A percentile compares a stretch with the other conserved stretches of the same genome.
phyloP scores from a whole-genome alignment of 2,113 vertebrate species.

The Myotis yumanensis region DNA sequence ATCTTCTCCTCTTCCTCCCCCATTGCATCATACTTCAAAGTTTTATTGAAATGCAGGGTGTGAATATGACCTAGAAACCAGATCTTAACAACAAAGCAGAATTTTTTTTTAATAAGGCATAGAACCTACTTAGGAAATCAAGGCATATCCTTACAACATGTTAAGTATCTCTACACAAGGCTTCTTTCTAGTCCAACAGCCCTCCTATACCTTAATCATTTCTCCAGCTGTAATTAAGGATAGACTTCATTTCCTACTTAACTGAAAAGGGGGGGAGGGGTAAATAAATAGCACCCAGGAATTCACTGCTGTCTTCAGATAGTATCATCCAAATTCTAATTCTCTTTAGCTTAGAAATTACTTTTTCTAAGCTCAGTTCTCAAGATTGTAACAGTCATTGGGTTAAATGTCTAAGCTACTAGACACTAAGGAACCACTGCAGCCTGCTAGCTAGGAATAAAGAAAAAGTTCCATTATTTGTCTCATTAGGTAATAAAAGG shows the following conservation, averaged over 20 bases:
- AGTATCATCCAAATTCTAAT: background rate
- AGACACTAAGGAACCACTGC: background rate
- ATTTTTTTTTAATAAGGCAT: background rate
- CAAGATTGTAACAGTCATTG: background rate
- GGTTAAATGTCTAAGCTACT: background rate
- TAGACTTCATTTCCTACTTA: background rate
- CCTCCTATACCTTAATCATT: background rate
- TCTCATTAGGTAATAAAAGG: slow-evolving; percentile 4
- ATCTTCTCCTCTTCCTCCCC: background rate
- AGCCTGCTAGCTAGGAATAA: background rate
- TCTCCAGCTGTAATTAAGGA: background rate
- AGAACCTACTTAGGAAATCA: background rate
- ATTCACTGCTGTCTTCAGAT: background rate
- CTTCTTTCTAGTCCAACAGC: background rate
- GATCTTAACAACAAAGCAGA: background rate
- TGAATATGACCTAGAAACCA: background rate
- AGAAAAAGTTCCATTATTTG: background rate
- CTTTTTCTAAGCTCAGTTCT: background rate
- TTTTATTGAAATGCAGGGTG: background rate
- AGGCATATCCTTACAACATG: background rate
- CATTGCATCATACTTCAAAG: background rate
- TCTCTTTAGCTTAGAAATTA: background rate
- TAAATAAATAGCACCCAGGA: background rate
- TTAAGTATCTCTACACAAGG: background rate
- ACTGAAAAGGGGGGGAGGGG: background rate